Evolutionary conservation across 2,888 invertebrate species (phyloP).

Genomic region (Eulithis prunata): DNA sequence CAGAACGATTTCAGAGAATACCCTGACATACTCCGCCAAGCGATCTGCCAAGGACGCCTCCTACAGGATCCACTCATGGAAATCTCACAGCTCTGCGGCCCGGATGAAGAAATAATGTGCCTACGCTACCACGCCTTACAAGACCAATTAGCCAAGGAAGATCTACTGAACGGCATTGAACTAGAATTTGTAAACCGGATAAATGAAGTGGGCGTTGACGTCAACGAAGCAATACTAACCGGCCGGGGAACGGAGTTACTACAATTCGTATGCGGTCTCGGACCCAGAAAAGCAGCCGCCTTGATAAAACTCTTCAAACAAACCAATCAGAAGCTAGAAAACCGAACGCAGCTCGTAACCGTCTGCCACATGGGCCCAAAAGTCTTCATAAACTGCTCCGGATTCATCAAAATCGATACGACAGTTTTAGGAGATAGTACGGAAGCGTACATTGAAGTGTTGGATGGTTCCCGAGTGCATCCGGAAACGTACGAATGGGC

Average conservation of each 20-base stretch:
- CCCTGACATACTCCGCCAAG: conserved; percentile 95
- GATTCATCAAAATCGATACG: conserved; percentile 99
- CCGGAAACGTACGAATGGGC: conserved; percentile 99
- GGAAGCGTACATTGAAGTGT: conserved; percentile 96
- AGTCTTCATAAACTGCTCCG: conserved; percentile 99
- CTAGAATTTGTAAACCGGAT: conserved; percentile 97
- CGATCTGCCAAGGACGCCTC: conserved; percentile 95
- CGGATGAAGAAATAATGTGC: conserved; percentile 98
- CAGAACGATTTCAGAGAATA: conserved; percentile 95
- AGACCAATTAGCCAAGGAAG: conserved; percentile 93
- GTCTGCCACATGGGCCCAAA: conserved; percentile 98
- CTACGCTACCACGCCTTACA: conserved; percentile 95
- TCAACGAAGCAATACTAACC: conserved; percentile 96
- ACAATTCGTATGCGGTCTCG: conserved; percentile 98
- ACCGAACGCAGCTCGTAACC: conserved; percentile 97
- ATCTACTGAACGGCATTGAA: conserved; percentile 92
- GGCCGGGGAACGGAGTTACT: conserved; percentile 94
- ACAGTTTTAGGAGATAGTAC: conserved; percentile 97
- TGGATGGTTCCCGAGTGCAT: conserved; percentile 99
- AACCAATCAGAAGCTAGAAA: conserved; percentile 95
- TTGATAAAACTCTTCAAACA: conserved; percentile 94
- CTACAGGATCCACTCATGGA: conserved; percentile 98
- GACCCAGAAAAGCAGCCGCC: conserved; percentile 96
- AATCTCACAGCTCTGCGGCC: conserved; percentile 97
- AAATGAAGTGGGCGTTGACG: conserved; percentile 99